phyloP scores from a whole-genome alignment of 2,888 invertebrate species.

The Ochlodes sylvanus region DNA sequence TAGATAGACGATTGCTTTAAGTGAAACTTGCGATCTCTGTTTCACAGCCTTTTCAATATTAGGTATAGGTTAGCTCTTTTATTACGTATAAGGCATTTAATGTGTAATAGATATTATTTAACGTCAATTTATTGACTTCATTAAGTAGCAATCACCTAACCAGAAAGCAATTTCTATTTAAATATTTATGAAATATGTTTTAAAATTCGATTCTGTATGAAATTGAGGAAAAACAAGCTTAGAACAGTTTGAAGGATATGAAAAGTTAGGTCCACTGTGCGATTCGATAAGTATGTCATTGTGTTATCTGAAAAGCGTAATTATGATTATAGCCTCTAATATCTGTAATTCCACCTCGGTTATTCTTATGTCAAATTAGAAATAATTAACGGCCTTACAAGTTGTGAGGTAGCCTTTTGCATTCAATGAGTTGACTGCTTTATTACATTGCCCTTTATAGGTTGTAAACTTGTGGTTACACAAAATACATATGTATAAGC shows the following conservation, averaged over 20 bases:
- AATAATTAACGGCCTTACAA: not conserved
- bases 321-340: too few relatives aligned
- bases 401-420: not conserved
- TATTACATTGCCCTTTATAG: conserved; percentile 3
- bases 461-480: not conserved
- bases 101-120: conserved; percentile 5
- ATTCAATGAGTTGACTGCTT: not conserved
- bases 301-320: too few relatives aligned
- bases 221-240: too few relatives aligned
- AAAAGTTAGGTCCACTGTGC: too few relatives aligned
- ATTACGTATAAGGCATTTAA: conserved; percentile 4
- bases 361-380: not conserved
- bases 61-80: conserved; percentile 9
- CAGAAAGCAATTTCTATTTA: not conserved
- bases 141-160: not conserved
- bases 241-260: too few relatives aligned
- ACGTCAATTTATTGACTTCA: not conserved
- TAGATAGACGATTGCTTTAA: not conserved
- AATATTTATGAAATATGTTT: too few relatives aligned
- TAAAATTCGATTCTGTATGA: too few relatives aligned
- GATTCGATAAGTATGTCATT: too few relatives aligned
- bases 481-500: not conserved
- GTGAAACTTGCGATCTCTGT: conserved; percentile 7
- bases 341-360: not conserved
- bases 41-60: conserved; percentile 11